phyloP scores from a whole-genome alignment of 2,888 invertebrate species.

The Leucophenga maculata region DNA sequence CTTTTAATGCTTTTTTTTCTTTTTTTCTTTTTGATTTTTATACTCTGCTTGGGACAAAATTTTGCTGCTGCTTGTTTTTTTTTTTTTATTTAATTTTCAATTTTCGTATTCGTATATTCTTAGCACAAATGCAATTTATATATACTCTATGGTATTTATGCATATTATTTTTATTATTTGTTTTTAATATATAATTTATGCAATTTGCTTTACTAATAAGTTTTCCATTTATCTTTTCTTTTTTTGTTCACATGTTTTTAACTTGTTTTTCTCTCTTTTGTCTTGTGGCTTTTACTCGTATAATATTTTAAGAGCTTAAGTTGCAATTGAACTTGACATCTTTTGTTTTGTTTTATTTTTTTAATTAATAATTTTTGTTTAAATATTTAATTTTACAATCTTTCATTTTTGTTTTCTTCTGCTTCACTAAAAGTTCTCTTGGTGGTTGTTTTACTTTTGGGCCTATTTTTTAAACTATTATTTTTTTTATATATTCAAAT shows the following conservation, averaged over 20 bases:
- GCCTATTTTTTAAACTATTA: slow-evolving; percentile 17
- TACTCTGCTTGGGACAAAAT: slow-evolving; percentile 25
- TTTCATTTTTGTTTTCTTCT: background rate
- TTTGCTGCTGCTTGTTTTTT: slow-evolving; percentile 27
- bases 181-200: slow-evolving; percentile 26
- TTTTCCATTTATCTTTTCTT: background rate
- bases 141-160: background rate
- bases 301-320: slow-evolving; percentile 23
- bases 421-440: slow-evolving; percentile 2
- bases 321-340: slow-evolving; percentile 25
- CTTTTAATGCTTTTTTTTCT: slow-evolving; percentile 31
- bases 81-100: slow-evolving; percentile 30
- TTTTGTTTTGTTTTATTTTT: slow-evolving; percentile 32
- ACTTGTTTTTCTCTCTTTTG: slow-evolving; percentile 4
- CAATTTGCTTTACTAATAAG: slow-evolving; percentile 12
- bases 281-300: too few relatives aligned
- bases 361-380: slow-evolving; percentile 16
- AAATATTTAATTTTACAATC: background rate
- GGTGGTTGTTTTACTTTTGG: slow-evolving; percentile 24
- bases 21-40: slow-evolving; percentile 23
- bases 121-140: slow-evolving; percentile 13
- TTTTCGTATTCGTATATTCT: slow-evolving; percentile 25
- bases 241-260: background rate
- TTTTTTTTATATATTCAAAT: background rate
- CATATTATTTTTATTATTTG: slow-evolving; percentile 22